A percentile compares a stretch with the other conserved stretches of the same genome.
phyloP scores from a whole-genome alignment of 2,888 invertebrate species.

The Ormyrus thymus region DNA sequence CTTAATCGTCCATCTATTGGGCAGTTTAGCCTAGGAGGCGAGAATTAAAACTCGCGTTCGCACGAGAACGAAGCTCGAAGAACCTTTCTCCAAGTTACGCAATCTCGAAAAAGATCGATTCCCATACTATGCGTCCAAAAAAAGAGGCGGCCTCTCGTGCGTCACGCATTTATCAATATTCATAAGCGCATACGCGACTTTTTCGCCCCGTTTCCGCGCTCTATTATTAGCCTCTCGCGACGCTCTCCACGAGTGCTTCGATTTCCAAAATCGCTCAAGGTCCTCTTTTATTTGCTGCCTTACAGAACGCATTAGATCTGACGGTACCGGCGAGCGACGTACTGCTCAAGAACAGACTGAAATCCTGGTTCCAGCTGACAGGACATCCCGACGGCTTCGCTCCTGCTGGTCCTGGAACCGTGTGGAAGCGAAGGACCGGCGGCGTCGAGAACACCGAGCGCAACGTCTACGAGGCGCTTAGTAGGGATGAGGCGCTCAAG shows the following conservation, averaged over 20 bases:
- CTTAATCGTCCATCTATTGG: no score
- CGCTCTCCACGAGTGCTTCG: neutral
- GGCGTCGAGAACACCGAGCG: conserved; percentile 85
- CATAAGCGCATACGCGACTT: conserved; percentile 14
- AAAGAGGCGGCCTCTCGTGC: conserved; percentile 10
- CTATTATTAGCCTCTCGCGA: conserved; percentile 16
- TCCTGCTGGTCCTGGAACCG: conserved; percentile 93
- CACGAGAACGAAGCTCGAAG: no score
- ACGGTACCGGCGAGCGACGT: conserved; percentile 93
- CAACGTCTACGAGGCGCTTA: conserved; percentile 86
- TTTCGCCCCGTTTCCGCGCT: neutral
- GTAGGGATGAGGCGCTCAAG: conserved; percentile 83
- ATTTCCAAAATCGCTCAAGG: no score
- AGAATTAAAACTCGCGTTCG: no score
- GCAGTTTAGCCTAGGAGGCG: no score
- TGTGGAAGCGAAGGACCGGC: conserved; percentile 90
- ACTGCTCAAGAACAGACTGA: conserved; percentile 82
- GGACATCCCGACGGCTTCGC: conserved; percentile 95
- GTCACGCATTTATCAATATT: conserved; percentile 40
- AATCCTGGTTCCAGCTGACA: conserved; percentile 91
- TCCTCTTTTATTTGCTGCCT: neutral
- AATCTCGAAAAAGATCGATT: neutral
- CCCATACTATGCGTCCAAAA: no score
- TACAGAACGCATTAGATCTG: conserved; percentile 91
- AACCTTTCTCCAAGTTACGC: conserved; percentile 1